phyloP scores from a whole-genome alignment of 2,113 vertebrate genomes.

The Seriola dumerili region DNA sequence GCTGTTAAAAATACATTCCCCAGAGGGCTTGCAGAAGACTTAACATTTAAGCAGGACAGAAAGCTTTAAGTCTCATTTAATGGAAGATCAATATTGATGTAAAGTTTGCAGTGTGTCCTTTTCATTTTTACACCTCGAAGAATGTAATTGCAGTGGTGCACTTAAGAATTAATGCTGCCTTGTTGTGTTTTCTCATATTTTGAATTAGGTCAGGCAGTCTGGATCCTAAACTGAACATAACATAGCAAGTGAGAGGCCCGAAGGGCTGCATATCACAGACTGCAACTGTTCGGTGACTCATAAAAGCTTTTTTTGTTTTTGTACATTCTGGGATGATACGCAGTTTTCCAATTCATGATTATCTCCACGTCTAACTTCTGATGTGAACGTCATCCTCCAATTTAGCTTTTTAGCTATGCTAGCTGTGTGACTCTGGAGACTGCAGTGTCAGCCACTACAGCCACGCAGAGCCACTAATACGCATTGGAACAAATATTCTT shows the following conservation, averaged over 20 bases:
- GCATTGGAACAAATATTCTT: neutral
- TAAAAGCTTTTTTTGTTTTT: slow-evolving; percentile 15
- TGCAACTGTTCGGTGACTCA: neutral
- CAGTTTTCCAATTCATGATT: neutral
- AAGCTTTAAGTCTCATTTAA: slow-evolving; percentile 78
- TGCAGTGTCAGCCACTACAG: neutral
- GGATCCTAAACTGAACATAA: slow-evolving; percentile 16
- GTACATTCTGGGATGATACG: neutral
- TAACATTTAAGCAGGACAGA: slow-evolving; percentile 66
- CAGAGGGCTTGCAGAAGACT: slow-evolving; percentile 49
- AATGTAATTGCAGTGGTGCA: slow-evolving; percentile 42
- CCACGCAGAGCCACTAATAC: neutral
- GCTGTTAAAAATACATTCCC: slow-evolving; percentile 69
- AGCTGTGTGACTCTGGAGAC: neutral
- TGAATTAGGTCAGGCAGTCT: neutral
- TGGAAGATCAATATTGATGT: slow-evolving; percentile 83
- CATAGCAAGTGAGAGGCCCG: neutral
- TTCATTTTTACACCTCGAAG: slow-evolving; percentile 72
- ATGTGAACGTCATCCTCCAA: neutral
- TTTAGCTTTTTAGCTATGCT: neutral
- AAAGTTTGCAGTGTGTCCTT: slow-evolving; percentile 61
- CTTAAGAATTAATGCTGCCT: slow-evolving; percentile 42
- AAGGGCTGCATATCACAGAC: neutral
- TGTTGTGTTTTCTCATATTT: slow-evolving; percentile 43
- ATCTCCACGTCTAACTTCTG: neutral